Evolutionary conservation across 2,113 vertebrate species (phyloP), one percentile per base, ranked within the genome.

Genomic region (Vicugna pacos): DNA sequence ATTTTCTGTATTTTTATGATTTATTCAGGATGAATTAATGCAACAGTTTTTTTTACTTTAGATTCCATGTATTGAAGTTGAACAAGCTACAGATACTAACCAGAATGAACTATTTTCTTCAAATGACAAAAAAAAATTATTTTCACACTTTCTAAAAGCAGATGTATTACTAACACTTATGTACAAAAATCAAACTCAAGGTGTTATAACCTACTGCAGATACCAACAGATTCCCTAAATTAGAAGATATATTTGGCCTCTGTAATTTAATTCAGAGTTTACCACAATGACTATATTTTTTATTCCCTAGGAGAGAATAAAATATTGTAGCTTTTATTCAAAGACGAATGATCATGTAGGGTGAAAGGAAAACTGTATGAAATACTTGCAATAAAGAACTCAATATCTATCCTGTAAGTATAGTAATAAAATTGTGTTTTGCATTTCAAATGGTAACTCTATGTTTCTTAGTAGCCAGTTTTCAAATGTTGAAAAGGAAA

Each of bases 271-370:
- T 84, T 97, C 91, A 79, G 30, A 90, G n/a, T 97, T 94, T 96
- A 95, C 64, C 58, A 96, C 24, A 76, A 6, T 87, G 88, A 65
- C 50, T 92, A 50, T 8, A 89, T 81, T 62, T 94, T 96, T 97
- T 65, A 84, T 26, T 95, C 22, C 5, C 14, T 35, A 62, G 69
- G 30, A 94, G 52, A 20, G 8, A 98, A 97, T 96, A 69, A 96
- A 91, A 93, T 88, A 64, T 82, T 91, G 0, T 60, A 73, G 54
- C 62, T 98, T 97, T 97, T 48, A 98, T 97, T 97, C 30, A 96
- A 94, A n/a, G 81, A 58, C 81, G 19, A 97, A 83, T 90, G 65
- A 89, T 92, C 67, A 88, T 46, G 73, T 96, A 93, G 7, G 83
- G 67, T 87, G 2, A 94, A 91, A 82, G 91, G 32, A 64, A 96